These are phyloP conservation scores for Pseudochirops corinnae DNA, from an alignment of 2,797 vertebrate genomes.

Conservation along the genomic window DNA sequence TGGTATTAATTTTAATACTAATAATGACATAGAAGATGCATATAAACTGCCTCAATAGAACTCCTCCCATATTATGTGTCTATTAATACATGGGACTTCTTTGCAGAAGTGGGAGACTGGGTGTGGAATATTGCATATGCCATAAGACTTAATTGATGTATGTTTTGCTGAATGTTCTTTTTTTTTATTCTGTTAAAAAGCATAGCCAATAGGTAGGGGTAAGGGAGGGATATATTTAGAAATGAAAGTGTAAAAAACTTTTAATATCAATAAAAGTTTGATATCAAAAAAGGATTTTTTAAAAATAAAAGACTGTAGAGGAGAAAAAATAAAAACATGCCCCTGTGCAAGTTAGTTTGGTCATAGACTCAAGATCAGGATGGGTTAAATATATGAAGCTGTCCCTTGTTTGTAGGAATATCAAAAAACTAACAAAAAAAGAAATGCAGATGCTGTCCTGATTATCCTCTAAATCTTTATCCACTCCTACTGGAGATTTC, in stretches of 20 bases:
- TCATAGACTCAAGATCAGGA: constrained; percentile 29
- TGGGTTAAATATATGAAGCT: constrained; percentile 19
- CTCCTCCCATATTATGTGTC: neutral
- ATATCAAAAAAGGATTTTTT: neutral
- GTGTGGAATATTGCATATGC: neutral
- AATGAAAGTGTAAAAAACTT: neutral
- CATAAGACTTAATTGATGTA: neutral
- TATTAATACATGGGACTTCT: neutral
- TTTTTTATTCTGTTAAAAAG: neutral
- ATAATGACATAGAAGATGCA: neutral
- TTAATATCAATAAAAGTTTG: neutral
- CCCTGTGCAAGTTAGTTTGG: constrained; percentile 6
- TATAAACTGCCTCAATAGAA: neutral
- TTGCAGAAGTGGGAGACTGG: neutral
- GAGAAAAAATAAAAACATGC: constrained; percentile 27
- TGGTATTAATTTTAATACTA: neutral
- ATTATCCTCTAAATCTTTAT: constrained; percentile 15
- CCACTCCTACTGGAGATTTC: neutral
- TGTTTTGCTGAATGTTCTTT: neutral
- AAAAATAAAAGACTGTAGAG: neutral
- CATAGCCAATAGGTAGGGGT: neutral
- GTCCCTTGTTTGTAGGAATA: neutral
- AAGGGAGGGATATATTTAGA: neutral
- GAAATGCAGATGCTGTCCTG: neutral
- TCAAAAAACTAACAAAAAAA: neutral